phyloP scores from a whole-genome alignment of 2,113 vertebrate species.

The Calidris pugnax region DNA sequence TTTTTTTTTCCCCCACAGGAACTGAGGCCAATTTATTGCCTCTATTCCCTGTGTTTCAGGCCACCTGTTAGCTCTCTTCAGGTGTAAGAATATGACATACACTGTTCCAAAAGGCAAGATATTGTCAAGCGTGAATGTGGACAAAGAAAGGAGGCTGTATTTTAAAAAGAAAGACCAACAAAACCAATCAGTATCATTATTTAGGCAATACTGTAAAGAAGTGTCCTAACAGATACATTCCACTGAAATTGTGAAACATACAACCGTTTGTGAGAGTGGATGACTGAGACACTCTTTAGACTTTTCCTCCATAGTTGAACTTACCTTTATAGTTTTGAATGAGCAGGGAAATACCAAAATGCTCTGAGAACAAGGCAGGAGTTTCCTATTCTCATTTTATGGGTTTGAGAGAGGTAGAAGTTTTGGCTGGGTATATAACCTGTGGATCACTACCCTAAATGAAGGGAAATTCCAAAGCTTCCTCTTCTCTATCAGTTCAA shows the following conservation, averaged over 20 bases:
- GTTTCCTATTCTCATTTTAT: neutral
- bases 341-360: neutral
- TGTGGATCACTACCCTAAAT: neutral
- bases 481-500: neutral
- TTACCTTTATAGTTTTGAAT: neutral
- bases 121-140: neutral
- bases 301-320: neutral
- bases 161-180: neutral
- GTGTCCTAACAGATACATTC: neutral
- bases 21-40: neutral
- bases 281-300: neutral
- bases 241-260: neutral
- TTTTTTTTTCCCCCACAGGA: neutral
- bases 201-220: neutral
- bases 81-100: neutral
- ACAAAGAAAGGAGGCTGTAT: neutral
- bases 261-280: neutral
- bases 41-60: neutral
- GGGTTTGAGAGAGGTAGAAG: neutral
- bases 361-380: neutral
- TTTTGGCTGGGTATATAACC: neutral
- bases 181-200: neutral
- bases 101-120: neutral
- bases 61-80: accelerated
- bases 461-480: neutral